A percentile compares a stretch with the other conserved stretches of the same genome.
Conservation (phyloP, 2,113 vertebrate genomes). For the Uria aalge region DNA sequence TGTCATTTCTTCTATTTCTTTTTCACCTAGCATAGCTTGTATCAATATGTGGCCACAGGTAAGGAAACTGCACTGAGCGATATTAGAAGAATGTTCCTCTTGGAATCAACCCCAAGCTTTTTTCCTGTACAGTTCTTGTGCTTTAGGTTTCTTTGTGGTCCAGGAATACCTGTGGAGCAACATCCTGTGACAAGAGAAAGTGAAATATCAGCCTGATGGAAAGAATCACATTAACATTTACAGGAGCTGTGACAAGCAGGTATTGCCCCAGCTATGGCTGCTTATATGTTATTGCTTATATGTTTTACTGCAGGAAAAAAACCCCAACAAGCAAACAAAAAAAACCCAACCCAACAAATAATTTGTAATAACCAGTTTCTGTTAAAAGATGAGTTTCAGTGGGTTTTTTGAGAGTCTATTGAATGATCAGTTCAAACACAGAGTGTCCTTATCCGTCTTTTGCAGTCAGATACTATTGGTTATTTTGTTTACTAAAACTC, state of each 20-base stretch:
- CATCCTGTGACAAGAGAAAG: neutral
- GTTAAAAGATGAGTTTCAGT: neutral
- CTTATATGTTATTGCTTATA: neutral
- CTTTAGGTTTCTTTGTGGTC: neutral
- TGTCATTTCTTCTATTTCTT: neutral
- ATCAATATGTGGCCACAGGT: neutral
- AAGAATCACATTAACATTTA: neutral
- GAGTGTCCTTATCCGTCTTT: neutral
- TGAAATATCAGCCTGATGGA: neutral
- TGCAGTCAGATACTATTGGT: neutral
- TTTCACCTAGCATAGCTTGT: neutral
- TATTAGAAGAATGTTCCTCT: neutral
- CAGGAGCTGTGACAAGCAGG: neutral
- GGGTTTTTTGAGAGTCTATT: neutral
- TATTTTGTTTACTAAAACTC: neutral
- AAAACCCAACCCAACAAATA: neutral
- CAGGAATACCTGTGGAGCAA: neutral
- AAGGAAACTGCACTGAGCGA: neutral
- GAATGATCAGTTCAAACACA: neutral
- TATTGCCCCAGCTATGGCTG: neutral
- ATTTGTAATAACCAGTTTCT: neutral
- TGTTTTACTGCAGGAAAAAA: neutral
- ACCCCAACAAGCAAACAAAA: neutral
- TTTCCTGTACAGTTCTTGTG: neutral
- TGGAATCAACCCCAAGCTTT: neutral